phyloP scores from a whole-genome alignment of 1,140 invertebrate species.

The Bombus sibiricus region DNA sequence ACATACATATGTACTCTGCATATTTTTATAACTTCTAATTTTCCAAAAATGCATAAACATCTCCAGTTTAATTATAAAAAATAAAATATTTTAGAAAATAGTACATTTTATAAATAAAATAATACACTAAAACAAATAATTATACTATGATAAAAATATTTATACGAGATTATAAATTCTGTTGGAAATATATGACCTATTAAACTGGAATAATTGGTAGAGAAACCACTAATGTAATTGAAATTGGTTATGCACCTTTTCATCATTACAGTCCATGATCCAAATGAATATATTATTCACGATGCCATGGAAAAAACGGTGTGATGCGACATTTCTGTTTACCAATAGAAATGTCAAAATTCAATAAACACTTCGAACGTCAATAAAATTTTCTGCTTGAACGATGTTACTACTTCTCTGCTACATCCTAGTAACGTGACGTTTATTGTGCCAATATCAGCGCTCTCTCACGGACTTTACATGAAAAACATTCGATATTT shows the following conservation, averaged over 20 bases:
- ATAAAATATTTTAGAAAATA: not conserved
- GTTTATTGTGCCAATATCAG: conserved; percentile 2
- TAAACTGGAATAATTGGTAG: not conserved
- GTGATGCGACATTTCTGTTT: not conserved
- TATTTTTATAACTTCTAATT: too few relatives aligned
- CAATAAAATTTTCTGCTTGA: not conserved
- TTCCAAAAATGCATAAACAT: too few relatives aligned
- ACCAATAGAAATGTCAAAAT: not conserved
- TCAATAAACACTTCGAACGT: not conserved
- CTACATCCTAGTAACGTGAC: conserved; percentile 17
- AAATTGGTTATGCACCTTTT: not conserved
- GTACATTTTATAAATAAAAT: not conserved
- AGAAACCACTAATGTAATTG: not conserved
- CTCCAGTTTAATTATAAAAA: too few relatives aligned
- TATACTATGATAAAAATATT: not conserved
- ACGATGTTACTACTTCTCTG: not conserved
- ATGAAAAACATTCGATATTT: not conserved
- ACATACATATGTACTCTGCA: too few relatives aligned
- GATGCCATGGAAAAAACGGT: not conserved
- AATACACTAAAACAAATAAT: not conserved
- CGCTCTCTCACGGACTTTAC: not conserved
- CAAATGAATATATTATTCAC: not conserved
- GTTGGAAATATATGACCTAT: not conserved
- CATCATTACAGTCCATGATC: too few relatives aligned
- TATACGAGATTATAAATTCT: not conserved